These are phyloP conservation scores for Molothrus ater DNA, from an alignment of 2,797 vertebrate species.

Conservation along the genomic window DNA sequence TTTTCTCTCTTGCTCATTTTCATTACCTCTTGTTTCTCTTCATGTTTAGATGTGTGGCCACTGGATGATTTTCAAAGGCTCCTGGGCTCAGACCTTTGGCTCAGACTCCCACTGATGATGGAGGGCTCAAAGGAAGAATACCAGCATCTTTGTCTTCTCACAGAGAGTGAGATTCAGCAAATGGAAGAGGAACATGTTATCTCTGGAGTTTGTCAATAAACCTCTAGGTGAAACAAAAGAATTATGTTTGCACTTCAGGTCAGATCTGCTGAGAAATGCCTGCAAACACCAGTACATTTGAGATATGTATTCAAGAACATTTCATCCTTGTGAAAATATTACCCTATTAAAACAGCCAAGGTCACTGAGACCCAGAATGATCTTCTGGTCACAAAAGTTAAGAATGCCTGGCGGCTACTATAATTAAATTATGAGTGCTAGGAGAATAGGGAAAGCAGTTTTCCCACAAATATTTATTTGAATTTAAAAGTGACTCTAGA, in stretches of 20 bases:
- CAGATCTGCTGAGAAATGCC: slow-evolving; percentile 22
- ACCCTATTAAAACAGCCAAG: not conserved
- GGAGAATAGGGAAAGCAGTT: slow-evolving; percentile 14
- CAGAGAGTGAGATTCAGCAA: not conserved
- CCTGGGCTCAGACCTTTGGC: not conserved
- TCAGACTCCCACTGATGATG: not conserved
- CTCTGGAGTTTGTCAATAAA: slow-evolving; percentile 63
- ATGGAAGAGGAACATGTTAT: not conserved
- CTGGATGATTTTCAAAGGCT: not conserved
- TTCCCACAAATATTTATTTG: slow-evolving; percentile 57
- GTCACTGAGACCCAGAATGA: slow-evolving; percentile 50
- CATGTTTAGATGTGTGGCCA: not conserved
- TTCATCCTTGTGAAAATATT: slow-evolving; percentile 48
- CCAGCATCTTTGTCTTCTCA: not conserved
- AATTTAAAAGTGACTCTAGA: slow-evolving; percentile 39
- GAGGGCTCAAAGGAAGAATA: not conserved
- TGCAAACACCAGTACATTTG: not conserved
- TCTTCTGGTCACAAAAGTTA: slow-evolving; percentile 48
- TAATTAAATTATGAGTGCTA: slow-evolving; percentile 56
- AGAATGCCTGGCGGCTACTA: slow-evolving; percentile 47
- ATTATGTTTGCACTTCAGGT: not conserved
- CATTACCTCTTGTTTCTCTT: not conserved
- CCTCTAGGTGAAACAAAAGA: slow-evolving; percentile 41
- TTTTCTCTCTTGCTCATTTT: not conserved
- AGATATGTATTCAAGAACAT: slow-evolving; percentile 19